Percentiles rank a stretch among this genome's conserved stretches.
Conservation (phyloP, 1,140 invertebrate genomes). For the Heliconius nattereri region DNA sequence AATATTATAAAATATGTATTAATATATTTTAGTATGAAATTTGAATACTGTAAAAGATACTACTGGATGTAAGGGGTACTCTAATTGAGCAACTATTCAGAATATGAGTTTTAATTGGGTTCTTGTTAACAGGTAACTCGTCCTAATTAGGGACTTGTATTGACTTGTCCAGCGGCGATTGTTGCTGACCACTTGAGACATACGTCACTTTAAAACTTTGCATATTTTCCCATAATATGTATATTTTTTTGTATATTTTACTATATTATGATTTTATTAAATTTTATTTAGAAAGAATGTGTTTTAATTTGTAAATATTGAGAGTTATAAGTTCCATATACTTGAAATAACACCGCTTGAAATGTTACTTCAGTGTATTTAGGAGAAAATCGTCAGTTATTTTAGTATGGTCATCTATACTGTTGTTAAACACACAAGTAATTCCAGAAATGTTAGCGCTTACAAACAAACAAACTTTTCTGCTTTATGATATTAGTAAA, state of each 20-base stretch:
- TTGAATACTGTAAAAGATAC: neutral
- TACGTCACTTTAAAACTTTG: conserved; percentile 36
- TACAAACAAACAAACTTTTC: too few species aligned
- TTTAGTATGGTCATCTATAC: too few species aligned
- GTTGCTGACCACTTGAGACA: conserved; percentile 65
- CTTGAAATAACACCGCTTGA: too few species aligned
- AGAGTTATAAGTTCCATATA: too few species aligned
- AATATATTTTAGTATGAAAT: neutral
- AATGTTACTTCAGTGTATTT: too few species aligned
- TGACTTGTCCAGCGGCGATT: conserved; percentile 62
- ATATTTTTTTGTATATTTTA: too few species aligned
- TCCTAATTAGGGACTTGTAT: conserved; percentile 70
- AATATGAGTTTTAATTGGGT: conserved; percentile 72
- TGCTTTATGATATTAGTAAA: too few species aligned
- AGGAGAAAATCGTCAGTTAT: too few species aligned
- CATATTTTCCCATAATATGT: neutral
- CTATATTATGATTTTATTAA: neutral
- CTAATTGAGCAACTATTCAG: conserved; percentile 60
- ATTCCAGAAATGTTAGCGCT: too few species aligned
- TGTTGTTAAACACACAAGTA: too few species aligned
- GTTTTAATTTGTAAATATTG: too few species aligned
- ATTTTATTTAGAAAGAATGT: too few species aligned
- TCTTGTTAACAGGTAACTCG: conserved; percentile 53
- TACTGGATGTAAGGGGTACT: conserved; percentile 27
- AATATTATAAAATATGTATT: neutral